Evolutionary conservation across 2,113 vertebrate genomes (phyloP).

Genomic region (Ibidorhyncha struthersii): DNA sequence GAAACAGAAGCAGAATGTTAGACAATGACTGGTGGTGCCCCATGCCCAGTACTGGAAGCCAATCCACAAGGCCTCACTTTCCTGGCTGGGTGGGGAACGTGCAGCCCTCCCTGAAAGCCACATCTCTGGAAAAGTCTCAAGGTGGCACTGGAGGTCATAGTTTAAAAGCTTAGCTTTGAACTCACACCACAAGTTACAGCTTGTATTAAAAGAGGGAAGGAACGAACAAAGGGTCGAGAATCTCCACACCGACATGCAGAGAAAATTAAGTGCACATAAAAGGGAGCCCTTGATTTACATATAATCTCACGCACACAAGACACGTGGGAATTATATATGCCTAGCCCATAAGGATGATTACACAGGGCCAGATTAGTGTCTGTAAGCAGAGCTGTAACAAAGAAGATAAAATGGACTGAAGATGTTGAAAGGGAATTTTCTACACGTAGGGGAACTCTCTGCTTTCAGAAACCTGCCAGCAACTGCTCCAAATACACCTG

Average conservation of each 20-base stretch:
- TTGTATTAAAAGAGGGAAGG: not conserved
- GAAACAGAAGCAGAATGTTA: not conserved
- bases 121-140: not conserved
- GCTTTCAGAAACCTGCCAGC: not conserved
- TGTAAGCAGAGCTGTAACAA: not conserved
- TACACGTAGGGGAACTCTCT: not conserved
- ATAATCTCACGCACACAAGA: not conserved
- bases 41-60: not conserved
- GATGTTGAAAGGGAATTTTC: not conserved
- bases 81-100: not conserved
- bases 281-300: not conserved
- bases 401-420: not conserved
- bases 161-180: not conserved
- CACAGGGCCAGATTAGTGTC: not conserved
- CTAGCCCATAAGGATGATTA: not conserved
- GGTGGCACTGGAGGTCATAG: not conserved
- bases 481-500: not conserved
- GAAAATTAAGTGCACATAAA: not conserved
- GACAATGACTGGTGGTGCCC: not conserved
- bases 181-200: not conserved
- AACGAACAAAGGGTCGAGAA: not conserved
- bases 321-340: not conserved
- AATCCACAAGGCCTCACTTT: not conserved
- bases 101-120: not conserved
- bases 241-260: not conserved